Evolutionary conservation across 2,113 vertebrate genomes (phyloP).

Genomic region (Papio anubis): DNA sequence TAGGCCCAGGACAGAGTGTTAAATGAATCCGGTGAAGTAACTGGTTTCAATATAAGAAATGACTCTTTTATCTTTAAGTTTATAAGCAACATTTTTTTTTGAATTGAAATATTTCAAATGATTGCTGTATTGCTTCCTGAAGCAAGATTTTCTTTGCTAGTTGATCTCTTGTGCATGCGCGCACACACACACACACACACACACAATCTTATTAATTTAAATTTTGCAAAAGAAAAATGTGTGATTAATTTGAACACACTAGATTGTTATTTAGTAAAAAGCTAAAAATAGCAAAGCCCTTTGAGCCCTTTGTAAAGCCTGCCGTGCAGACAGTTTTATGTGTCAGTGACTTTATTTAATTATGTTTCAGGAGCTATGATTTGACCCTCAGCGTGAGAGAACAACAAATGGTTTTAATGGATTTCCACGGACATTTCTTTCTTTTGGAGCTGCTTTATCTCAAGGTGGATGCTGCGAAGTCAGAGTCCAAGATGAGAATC

Average conservation of each 20-base stretch:
- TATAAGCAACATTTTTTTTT: constrained; percentile 15
- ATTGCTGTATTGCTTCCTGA: neutral
- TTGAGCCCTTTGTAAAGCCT: neutral
- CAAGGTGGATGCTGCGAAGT: neutral
- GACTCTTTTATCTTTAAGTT: neutral
- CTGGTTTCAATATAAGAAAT: constrained; percentile 40
- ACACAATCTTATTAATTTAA: neutral
- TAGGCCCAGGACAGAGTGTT: constrained; percentile 9
- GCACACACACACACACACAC: neutral
- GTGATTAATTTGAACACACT: constrained; percentile 7
- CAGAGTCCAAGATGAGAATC: neutral
- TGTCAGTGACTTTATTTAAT: constrained; percentile 50
- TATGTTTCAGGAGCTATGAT: constrained; percentile 31
- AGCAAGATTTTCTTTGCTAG: neutral
- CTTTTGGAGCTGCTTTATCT: neutral
- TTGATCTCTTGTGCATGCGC: neutral
- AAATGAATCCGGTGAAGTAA: neutral
- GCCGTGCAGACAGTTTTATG: neutral
- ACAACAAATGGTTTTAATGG: neutral
- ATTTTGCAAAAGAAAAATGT: constrained; percentile 1
- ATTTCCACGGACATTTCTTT: neutral
- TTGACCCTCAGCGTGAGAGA: neutral
- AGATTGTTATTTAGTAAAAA: constrained; percentile 38
- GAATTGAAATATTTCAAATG: neutral
- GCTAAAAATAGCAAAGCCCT: neutral